Evolutionary conservation across 2,113 vertebrate genomes (phyloP).

Genomic region (Oreocharis arfaki): DNA sequence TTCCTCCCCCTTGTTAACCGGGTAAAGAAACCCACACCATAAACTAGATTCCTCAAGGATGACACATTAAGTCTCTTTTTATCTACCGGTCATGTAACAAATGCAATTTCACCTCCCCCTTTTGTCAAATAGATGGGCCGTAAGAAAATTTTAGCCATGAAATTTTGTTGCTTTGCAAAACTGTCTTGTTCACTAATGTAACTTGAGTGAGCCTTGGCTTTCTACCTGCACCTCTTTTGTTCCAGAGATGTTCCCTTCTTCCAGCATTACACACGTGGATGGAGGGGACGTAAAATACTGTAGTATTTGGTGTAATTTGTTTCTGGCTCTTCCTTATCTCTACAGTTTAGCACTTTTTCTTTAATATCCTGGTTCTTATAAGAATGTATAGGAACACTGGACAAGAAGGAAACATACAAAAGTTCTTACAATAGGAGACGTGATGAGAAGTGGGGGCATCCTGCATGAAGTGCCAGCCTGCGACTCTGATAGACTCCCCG

Average conservation of each 20-base stretch:
- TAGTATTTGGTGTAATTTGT: not conserved
- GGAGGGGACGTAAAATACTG: not conserved
- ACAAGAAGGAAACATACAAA: fast-evolving
- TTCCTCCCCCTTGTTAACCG: not conserved
- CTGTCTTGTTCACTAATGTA: not conserved
- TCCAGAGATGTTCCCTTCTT: not conserved
- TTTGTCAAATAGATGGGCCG: not conserved
- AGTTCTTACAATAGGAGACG: not conserved
- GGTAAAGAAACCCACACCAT: not conserved
- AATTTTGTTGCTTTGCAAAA: not conserved
- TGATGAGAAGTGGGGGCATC: not conserved
- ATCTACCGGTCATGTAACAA: not conserved
- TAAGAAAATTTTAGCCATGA: not conserved
- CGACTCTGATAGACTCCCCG: not conserved
- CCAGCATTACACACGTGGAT: not conserved
- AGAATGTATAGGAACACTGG: not conserved
- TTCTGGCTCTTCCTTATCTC: not conserved
- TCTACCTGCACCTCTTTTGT: not conserved
- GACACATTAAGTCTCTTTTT: not conserved
- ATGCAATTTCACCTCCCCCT: not conserved
- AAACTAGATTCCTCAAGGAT: not conserved
- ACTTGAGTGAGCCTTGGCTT: not conserved
- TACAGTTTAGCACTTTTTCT: not conserved
- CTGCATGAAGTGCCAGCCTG: not conserved
- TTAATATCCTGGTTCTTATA: not conserved